A percentile compares a stretch with the other conserved stretches of the same genome.
Evolutionary conservation across 2,797 vertebrate species (phyloP).

Genomic region (Phrynocephalus guinanensis): DNA sequence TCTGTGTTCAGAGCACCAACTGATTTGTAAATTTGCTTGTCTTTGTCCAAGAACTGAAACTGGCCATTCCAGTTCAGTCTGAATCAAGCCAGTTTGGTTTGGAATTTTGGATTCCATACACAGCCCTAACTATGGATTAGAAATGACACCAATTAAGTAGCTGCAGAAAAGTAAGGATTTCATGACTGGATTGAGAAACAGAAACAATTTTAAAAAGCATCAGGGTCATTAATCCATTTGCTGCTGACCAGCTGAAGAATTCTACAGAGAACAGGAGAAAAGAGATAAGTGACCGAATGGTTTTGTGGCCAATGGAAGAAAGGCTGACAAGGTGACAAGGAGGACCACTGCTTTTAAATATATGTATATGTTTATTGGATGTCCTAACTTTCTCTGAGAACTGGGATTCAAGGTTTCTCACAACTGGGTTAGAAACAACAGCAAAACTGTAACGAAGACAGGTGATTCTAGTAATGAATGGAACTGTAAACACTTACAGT

Average conservation of each 20-base stretch:
- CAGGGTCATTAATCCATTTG: not conserved
- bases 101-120: too few relatives aligned
- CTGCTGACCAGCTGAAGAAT: not conserved
- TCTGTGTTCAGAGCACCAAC: too few relatives aligned
- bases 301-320: not conserved
- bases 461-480: not conserved
- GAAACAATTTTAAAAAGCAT: not conserved
- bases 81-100: too few relatives aligned
- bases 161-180: not conserved
- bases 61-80: too few relatives aligned
- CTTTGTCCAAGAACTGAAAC: too few relatives aligned
- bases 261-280: not conserved
- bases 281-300: not conserved
- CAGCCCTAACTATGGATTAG: not conserved
- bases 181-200: not conserved
- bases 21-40: too few relatives aligned
- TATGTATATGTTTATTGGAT: too few relatives aligned
- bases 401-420: too few relatives aligned
- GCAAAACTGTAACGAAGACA: not conserved
- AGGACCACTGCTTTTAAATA: not conserved
- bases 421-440: too few relatives aligned
- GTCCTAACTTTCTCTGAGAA: too few relatives aligned
- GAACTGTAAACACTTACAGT: not conserved
- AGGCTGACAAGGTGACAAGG: not conserved
- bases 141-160: not conserved